Conservation (phyloP, 1,140 invertebrate genomes). For the Acyrthosiphon pisum region DNA sequence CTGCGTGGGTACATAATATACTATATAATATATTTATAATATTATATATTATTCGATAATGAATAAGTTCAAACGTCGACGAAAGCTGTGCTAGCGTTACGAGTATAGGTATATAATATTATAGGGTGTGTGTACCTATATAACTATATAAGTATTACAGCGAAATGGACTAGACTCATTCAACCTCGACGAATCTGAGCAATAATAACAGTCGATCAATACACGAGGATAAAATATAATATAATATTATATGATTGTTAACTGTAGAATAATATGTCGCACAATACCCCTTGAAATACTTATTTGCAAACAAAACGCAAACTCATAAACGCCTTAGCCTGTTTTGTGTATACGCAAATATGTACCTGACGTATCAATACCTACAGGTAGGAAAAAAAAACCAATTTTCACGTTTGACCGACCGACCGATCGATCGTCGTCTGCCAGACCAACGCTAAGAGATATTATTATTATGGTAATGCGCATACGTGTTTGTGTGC, state of each 20-base stretch:
- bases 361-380: not conserved
- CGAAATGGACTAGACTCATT: not conserved
- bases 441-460: not conserved
- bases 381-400: conserved; percentile 17
- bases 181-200: not conserved
- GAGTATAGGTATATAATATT: not conserved
- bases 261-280: not conserved
- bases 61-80: not conserved
- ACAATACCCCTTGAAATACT: not conserved
- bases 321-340: not conserved
- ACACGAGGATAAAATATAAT: not conserved
- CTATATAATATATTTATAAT: not conserved
- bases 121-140: not conserved
- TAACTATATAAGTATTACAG: not conserved
- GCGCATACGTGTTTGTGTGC: not conserved
- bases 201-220: not conserved
- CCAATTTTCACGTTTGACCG: not conserved
- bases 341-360: not conserved
- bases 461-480: not conserved
- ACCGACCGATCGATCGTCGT: not conserved
- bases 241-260: not conserved
- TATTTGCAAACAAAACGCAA: not conserved
- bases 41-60: not conserved
- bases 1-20: not conserved
- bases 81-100: not conserved